Evolutionary conservation across 1,140 invertebrate genomes (phyloP).

Genomic region (Steinernema feltiae): DNA sequence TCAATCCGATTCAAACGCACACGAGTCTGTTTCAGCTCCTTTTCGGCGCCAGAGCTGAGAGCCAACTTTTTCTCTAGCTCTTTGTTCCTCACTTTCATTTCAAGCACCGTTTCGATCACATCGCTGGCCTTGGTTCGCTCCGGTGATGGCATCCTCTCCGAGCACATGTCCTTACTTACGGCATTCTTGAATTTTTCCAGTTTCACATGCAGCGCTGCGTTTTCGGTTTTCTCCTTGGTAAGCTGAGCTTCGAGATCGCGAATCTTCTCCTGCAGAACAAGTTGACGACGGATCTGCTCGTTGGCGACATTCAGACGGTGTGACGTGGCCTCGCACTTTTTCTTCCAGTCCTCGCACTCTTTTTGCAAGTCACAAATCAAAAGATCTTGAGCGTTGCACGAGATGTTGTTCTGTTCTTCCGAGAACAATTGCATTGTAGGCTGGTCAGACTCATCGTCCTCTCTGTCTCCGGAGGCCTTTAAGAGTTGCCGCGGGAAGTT

Average conservation of each 20-base stretch:
- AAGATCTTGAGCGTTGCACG: neutral
- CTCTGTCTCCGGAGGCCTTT: neutral
- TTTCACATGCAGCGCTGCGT: too few relatives aligned
- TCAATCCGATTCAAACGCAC: too few relatives aligned
- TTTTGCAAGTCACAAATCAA: neutral
- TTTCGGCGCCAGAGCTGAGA: too few relatives aligned
- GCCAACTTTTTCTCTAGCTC: too few relatives aligned
- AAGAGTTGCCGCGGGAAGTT: neutral
- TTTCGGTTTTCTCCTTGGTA: too few relatives aligned
- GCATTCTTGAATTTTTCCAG: too few relatives aligned
- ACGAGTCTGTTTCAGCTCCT: too few relatives aligned
- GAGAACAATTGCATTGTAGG: neutral
- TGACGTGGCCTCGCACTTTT: neutral
- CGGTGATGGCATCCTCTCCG: too few relatives aligned
- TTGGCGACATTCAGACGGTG: neutral
- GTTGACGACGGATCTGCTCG: neutral
- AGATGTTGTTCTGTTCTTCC: neutral
- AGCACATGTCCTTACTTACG: too few relatives aligned
- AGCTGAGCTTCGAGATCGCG: neutral
- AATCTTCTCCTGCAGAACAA: neutral
- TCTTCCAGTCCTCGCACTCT: neutral
- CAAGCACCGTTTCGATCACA: too few relatives aligned
- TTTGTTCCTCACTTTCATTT: too few relatives aligned
- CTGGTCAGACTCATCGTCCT: neutral
- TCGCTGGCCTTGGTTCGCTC: too few relatives aligned